phyloP scores from a whole-genome alignment of 1,140 invertebrate species.

The Eueides isabella region DNA sequence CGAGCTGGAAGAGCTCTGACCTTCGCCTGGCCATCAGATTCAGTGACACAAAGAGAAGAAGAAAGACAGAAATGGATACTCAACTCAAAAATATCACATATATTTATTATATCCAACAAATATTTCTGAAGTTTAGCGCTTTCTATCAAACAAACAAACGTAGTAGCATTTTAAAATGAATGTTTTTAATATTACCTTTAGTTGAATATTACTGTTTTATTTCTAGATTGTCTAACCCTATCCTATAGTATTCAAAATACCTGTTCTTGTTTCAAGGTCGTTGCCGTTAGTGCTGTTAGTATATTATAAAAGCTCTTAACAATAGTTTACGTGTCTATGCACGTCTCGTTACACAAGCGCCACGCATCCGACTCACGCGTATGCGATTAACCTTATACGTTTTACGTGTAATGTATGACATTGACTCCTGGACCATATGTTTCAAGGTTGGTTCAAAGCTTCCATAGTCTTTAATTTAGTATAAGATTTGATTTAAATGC shows the following conservation, averaged over 20 bases:
- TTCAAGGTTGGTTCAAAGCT: constrained; percentile 1
- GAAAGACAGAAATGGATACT: too few species aligned
- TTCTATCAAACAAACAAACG: too few species aligned
- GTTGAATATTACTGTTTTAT: too few species aligned
- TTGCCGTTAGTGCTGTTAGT: neutral
- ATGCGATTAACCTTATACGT: constrained; percentile 28
- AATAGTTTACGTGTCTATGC: constrained; percentile 10
- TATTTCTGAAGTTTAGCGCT: too few species aligned
- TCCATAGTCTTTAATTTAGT: neutral
- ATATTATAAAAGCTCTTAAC: constrained; percentile 13
- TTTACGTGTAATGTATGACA: constrained; percentile 21
- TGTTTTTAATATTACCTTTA: too few species aligned
- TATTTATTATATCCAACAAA: too few species aligned
- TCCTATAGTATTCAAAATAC: neutral
- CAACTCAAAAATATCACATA: too few species aligned
- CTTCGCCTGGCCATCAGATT: too few species aligned
- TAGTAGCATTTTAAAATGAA: too few species aligned
- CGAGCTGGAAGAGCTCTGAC: too few species aligned
- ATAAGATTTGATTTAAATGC: neutral
- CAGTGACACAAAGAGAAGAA: too few species aligned
- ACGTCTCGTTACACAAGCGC: constrained; percentile 30
- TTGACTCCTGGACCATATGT: constrained; percentile 20
- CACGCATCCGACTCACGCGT: constrained; percentile 27
- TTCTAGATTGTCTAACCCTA: too few species aligned
- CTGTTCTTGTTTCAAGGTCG: constrained; percentile 3